Evolutionary conservation across 2,888 invertebrate species (phyloP).

Genomic region (Urechis unicinctus): DNA sequence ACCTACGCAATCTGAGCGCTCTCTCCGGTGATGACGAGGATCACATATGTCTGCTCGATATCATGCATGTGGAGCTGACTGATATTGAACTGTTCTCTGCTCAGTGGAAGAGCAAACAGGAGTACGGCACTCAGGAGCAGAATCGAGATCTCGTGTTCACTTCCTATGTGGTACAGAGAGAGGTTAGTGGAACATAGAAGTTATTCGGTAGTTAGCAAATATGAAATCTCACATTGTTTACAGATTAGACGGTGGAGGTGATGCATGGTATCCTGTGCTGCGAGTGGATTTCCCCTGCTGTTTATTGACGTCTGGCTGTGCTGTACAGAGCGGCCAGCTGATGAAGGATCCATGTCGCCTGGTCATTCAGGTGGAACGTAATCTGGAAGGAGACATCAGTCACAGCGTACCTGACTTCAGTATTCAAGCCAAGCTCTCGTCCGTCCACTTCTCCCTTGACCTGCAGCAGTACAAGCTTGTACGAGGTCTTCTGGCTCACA

Average conservation of each 20-base stretch:
- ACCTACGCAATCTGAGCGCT: no score
- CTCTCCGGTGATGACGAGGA: conserved; percentile 5
- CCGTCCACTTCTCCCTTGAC: conserved; percentile 75
- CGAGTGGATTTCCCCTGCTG: background rate
- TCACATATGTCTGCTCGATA: conserved; percentile 62
- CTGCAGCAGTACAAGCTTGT: conserved; percentile 80
- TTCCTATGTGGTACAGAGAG: conserved; percentile 39
- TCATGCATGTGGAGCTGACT: conserved; percentile 65
- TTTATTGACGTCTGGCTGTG: background rate
- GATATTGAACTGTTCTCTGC: conserved; percentile 74
- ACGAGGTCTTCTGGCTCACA: conserved; percentile 78
- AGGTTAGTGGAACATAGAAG: conserved; percentile 24
- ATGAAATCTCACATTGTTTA: no score
- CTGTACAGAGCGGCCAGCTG: conserved; percentile 31
- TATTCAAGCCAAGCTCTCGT: conserved; percentile 76
- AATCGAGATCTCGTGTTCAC: conserved; percentile 39
- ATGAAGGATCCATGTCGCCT: conserved; percentile 70
- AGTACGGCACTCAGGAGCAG: conserved; percentile 21
- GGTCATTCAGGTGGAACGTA: conserved; percentile 73
- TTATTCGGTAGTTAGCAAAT: background rate
- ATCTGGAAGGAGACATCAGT: conserved; percentile 62
- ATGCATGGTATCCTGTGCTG: no score
- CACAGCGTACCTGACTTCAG: conserved; percentile 70
- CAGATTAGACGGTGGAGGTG: no score
- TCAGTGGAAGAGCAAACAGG: conserved; percentile 43